Conservation (phyloP, 2,113 vertebrate species). For the Willisornis vidua region DNA sequence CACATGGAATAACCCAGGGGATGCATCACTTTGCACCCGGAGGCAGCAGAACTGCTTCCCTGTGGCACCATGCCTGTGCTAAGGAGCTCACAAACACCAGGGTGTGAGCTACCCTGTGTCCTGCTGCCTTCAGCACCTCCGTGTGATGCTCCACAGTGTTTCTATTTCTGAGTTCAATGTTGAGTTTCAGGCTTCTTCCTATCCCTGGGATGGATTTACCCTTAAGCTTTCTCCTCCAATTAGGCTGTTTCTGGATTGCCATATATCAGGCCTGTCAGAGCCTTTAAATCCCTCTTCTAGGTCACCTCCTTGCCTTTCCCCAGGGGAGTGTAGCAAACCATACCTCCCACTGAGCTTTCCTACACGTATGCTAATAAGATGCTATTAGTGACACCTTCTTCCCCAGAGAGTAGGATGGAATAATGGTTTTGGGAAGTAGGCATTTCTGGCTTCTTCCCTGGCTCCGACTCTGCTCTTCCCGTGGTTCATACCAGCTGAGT, state of each 20-base stretch:
- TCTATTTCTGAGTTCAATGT: neutral
- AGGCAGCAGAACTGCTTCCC: neutral
- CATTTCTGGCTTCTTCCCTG: neutral
- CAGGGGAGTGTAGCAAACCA: neutral
- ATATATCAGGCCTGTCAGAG: neutral
- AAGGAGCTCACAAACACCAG: neutral
- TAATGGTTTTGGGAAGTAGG: neutral
- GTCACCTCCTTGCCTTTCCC: conserved; percentile 3
- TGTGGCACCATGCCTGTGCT: accelerated
- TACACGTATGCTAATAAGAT: neutral
- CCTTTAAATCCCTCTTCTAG: neutral
- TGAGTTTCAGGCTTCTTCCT: neutral
- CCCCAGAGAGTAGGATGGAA: neutral
- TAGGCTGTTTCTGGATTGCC: neutral
- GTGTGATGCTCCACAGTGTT: accelerated
- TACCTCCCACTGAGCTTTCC: conserved; percentile 10
- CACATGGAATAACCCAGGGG: neutral
- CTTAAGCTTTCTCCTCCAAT: neutral
- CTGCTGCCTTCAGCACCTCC: accelerated
- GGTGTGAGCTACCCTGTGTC: neutral
- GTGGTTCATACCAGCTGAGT: neutral
- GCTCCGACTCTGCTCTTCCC: neutral
- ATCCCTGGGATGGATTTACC: neutral
- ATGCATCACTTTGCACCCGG: too few species aligned
- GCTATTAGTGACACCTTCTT: neutral